Base-by-base conservation (phyloP, 2,888 invertebrate species). In the Clanis bilineata region DNA sequence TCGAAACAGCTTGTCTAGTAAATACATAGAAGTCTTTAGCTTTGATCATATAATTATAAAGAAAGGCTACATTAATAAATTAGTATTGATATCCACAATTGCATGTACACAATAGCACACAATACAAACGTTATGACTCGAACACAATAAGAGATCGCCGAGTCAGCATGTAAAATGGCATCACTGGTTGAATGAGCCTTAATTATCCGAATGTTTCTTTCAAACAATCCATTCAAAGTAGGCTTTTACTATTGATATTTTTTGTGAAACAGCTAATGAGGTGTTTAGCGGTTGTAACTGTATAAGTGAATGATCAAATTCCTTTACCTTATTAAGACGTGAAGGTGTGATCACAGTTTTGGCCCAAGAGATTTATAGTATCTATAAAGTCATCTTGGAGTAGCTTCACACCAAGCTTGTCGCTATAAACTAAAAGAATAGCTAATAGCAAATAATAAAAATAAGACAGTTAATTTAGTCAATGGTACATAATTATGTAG, bases 101-200 rank as follows among this genome's bases (percentile, higher is more conserved):
- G 41, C 41, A 15, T 28, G 36, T 32, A 36, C 41, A 60, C 61
- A 57, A 61, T 61, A 41, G 43, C 15, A n/a, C 18, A 60, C 54
- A 61, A 61, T 36, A 18, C 32, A 43, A 57, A 41, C 18, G 56
- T 58, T 61, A 18, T 57, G 61, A 61, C 57, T 56, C 18, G 25
- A 28, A 56, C 25, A 45, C 32, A 51, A 15, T 45, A 23, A 44
- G 54, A 51, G 32, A 28, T 15, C 44, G 61, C 54, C 54, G 9
- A 61, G 61, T 61, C 61, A 58, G 57, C 61, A 23, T 44, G 36
- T 57, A 36, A 57, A 44, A 57, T 43, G 57, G 39, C 41, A 54
- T 41, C 28, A 45, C 18, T 28, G 7, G 32, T 57, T 61, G 54
- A 61, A 57, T 61, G 61, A 61, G 32, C 15, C 54, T 61, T 61